phyloP scores from a whole-genome alignment of 2,797 vertebrate species.

The Parotocinclus haroldoi region DNA sequence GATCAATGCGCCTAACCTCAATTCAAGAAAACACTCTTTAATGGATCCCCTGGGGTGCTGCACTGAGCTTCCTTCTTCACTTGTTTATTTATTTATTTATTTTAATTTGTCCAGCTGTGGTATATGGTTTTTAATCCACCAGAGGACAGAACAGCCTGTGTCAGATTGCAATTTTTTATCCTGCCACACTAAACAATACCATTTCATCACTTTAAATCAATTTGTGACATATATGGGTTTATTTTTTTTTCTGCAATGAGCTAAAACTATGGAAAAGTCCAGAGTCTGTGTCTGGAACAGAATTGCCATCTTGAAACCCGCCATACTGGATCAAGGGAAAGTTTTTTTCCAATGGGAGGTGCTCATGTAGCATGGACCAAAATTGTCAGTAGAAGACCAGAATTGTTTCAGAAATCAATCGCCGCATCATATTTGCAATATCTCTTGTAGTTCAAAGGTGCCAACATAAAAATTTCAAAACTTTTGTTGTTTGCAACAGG shows the following conservation, averaged over 20 bases:
- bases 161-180: conserved; percentile 64
- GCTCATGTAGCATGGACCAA: too few species aligned
- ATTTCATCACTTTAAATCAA: conserved; percentile 38
- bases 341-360: too few species aligned
- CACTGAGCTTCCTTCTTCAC: conserved; percentile 58
- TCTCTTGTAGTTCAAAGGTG: too few species aligned
- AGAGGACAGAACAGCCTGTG: conserved; percentile 68
- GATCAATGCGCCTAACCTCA: conserved; percentile 84
- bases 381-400: too few species aligned
- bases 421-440: too few species aligned
- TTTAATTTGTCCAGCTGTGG: conserved; percentile 66
- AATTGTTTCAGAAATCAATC: too few species aligned
- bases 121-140: conserved; percentile 75
- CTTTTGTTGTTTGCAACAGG: too few species aligned
- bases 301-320: too few species aligned
- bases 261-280: conserved; percentile 26
- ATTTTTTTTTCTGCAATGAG: conserved; percentile 40
- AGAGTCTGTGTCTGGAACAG: too few species aligned
- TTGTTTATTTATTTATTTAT: conserved; percentile 74
- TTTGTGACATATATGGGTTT: conserved; percentile 38
- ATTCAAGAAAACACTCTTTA: conserved; percentile 81
- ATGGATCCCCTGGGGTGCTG: conserved; percentile 73
- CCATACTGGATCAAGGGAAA: too few species aligned
- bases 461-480: too few species aligned
- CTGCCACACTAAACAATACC: conserved; percentile 45